phyloP scores from a whole-genome alignment of 1,140 invertebrate genomes.

The Hyposmocoma kahamanoa region DNA sequence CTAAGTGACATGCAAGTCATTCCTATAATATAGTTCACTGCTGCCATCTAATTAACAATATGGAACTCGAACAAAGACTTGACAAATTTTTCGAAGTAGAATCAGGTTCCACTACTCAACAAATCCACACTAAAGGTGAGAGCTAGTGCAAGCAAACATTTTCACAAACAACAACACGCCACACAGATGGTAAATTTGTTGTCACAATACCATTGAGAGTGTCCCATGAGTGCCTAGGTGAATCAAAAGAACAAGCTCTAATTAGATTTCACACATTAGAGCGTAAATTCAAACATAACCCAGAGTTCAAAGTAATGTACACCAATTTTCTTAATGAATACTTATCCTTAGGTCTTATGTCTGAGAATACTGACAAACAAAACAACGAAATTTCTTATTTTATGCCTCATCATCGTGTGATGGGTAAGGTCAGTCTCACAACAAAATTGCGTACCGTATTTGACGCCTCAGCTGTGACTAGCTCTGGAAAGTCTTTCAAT shows the following conservation, averaged over 20 bases:
- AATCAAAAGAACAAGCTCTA: constrained; percentile 2
- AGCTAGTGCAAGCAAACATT: constrained; percentile 1
- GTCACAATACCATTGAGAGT: background rate
- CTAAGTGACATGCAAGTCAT: background rate
- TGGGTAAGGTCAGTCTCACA: background rate
- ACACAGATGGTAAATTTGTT: constrained; percentile 5
- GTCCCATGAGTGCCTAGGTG: background rate
- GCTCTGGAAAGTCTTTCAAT: background rate
- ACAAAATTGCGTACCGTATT: background rate
- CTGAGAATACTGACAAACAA: background rate
- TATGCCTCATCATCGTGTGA: background rate
- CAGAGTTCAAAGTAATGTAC: background rate
- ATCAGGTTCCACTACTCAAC: background rate
- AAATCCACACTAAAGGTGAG: background rate
- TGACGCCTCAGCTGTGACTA: background rate
- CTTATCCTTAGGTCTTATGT: background rate
- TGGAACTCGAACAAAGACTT: background rate
- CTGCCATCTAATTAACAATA: background rate
- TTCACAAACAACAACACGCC: background rate
- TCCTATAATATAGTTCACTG: background rate
- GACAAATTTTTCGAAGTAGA: constrained; percentile 1
- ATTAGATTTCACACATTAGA: background rate
- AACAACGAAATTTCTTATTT: background rate
- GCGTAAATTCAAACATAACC: background rate
- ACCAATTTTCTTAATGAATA: background rate